Evolutionary conservation across 1,140 invertebrate genomes (phyloP), one percentile per base, ranked within the genome.

Genomic region (Hylyphantes graminicola): DNA sequence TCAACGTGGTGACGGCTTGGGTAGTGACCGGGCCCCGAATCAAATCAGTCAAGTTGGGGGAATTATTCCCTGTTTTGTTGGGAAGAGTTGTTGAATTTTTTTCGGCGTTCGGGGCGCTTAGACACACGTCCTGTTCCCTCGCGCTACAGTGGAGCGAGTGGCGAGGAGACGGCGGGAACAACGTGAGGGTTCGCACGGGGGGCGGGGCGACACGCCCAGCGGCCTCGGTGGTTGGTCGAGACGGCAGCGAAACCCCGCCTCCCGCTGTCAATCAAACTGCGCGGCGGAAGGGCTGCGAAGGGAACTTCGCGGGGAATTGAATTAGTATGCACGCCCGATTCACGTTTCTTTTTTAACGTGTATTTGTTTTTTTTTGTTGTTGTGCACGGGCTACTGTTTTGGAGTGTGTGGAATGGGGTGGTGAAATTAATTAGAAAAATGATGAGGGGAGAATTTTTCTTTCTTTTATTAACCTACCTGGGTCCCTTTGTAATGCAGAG

Each of bases 1-100:
- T 95, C 92, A 94, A 92, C 93, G 93, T 94, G 91, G 93, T 94
- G 92, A 91, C 92, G 82, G 86, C 48, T 85, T 67, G 73, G 50
- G 51, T 57, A 53, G 64, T 35, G 35, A 51, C 70, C 59, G 70
- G 50, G 63, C 50, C 59, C 13, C 19, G 63, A 80, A 72, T 57
- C 57, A 63, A 17, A 74, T 35, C 35, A 35, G 5, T 35, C 35
- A 35, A 50, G 65, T 21, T 10, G 35, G 59, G 55, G 19, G 15
- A 21, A 21, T 65, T n/a, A 35, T 65, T 65, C 12, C 17, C 57
- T 61, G 12, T 6, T 61, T 1, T 61, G 35, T 35, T 35, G 35
- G 35, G 35, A 35, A 35, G 35, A 35, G 35, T 35, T 35, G 35
- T 35, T 35, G 35, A 35, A 5, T 35, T 35, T 35, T n/a, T 61